Conservation (phyloP, 2,888 invertebrate genomes). For the Heliconius ismenius region DNA sequence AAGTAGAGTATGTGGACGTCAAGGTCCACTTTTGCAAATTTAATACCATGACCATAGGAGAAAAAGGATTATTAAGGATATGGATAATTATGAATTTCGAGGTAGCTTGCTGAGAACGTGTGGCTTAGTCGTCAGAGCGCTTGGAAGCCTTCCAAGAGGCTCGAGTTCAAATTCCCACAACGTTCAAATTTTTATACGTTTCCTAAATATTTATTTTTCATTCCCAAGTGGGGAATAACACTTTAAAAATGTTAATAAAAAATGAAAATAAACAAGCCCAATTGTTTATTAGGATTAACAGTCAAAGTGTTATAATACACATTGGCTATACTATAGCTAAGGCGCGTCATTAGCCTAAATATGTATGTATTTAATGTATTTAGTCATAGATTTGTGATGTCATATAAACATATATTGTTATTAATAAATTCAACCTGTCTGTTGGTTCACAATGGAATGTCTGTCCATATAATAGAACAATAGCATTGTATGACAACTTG, state of each 20-base stretch:
- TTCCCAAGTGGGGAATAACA: too few relatives aligned
- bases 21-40: conserved; percentile 1
- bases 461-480: conserved; percentile 40
- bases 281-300: too few relatives aligned
- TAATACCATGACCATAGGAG: not conserved
- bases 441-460: conserved; percentile 37
- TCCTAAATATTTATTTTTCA: too few relatives aligned
- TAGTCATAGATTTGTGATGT: conserved; percentile 5
- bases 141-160: too few relatives aligned
- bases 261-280: too few relatives aligned
- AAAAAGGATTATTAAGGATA: not conserved
- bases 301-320: not conserved
- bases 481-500: conserved; percentile 35
- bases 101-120: too few relatives aligned
- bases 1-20: not conserved
- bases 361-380: not conserved
- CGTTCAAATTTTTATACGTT: too few relatives aligned
- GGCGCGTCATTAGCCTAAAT: not conserved
- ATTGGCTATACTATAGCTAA: not conserved
- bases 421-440: conserved; percentile 37
- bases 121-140: too few relatives aligned
- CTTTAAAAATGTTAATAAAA: too few relatives aligned
- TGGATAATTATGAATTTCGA: too few relatives aligned
- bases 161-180: too few relatives aligned
- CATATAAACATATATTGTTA: conserved; percentile 26